A percentile compares a stretch with the other conserved stretches of the same genome.
phyloP scores from a whole-genome alignment of 2,797 vertebrate genomes.

The Thripadectes ignobilis region DNA sequence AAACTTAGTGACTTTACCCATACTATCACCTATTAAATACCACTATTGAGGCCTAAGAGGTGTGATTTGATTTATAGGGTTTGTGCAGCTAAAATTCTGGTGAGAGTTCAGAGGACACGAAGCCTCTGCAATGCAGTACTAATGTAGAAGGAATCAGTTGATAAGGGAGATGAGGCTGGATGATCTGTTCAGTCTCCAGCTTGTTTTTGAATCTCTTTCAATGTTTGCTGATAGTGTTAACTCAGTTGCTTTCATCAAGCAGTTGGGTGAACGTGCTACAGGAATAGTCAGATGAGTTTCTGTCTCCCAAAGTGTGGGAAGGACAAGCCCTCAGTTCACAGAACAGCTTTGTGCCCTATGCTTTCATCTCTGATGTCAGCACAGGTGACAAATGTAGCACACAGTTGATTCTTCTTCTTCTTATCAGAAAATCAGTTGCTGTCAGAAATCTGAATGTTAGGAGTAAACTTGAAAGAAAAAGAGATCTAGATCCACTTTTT shows the following conservation, averaged over 20 bases:
- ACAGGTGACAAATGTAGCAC: background rate
- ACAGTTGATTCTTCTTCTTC: background rate
- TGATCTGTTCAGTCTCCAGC: background rate
- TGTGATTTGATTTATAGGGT: background rate
- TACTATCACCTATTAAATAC: background rate
- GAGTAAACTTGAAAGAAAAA: background rate
- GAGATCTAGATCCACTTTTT: background rate
- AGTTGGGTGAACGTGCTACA: background rate
- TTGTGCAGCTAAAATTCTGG: background rate
- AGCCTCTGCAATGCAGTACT: conserved; percentile 47
- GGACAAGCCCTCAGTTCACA: background rate
- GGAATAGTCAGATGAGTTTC: background rate
- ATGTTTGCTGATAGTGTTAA: background rate
- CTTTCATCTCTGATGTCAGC: background rate
- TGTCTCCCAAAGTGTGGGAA: background rate
- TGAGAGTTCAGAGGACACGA: background rate
- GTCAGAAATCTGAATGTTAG: background rate
- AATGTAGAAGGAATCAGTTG: background rate
- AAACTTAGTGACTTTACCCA: background rate
- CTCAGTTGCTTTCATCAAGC: background rate
- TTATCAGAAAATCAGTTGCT: background rate
- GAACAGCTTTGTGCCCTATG: background rate
- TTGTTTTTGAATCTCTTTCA: background rate
- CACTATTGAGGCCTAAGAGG: background rate
- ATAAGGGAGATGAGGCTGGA: background rate